Conservation (phyloP, 2,797 vertebrate genomes). For the Tragopan temminckii region DNA sequence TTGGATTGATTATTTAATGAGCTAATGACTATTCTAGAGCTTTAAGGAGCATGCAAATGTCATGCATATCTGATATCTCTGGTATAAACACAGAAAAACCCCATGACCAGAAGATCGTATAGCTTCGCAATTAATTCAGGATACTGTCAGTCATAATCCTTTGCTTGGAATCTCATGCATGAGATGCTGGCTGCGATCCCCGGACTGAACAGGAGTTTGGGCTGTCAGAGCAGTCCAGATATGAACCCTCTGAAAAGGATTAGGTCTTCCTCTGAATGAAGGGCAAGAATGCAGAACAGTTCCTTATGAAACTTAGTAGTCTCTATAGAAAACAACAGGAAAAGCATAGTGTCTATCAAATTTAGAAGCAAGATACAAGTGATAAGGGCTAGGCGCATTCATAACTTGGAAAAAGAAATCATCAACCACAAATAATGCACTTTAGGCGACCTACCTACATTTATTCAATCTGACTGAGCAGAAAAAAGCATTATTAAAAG, state of each 20-base stretch:
- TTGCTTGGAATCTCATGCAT: background rate
- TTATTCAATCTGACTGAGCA: slow-evolving; percentile 51
- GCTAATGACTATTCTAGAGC: background rate
- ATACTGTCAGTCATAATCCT: slow-evolving; percentile 21
- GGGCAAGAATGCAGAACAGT: background rate
- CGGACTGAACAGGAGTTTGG: background rate
- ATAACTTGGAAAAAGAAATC: background rate
- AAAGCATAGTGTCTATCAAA: background rate
- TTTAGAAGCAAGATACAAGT: background rate
- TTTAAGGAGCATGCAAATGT: background rate
- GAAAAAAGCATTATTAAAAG: slow-evolving; percentile 48
- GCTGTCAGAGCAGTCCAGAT: background rate
- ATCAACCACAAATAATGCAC: background rate
- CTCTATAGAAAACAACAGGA: background rate
- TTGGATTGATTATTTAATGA: background rate
- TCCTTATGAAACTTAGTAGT: background rate
- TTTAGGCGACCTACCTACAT: background rate
- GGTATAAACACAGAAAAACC: background rate
- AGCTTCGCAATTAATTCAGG: slow-evolving; percentile 24
- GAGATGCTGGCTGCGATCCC: slow-evolving; percentile 3
- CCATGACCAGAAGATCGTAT: background rate
- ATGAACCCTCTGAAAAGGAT: background rate
- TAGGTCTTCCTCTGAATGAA: background rate
- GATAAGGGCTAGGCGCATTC: background rate
- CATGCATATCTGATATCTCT: background rate